Evolutionary conservation across 1,140 invertebrate species (phyloP), one percentile per base, ranked within the genome.

Genomic region (Cydia pomonella): DNA sequence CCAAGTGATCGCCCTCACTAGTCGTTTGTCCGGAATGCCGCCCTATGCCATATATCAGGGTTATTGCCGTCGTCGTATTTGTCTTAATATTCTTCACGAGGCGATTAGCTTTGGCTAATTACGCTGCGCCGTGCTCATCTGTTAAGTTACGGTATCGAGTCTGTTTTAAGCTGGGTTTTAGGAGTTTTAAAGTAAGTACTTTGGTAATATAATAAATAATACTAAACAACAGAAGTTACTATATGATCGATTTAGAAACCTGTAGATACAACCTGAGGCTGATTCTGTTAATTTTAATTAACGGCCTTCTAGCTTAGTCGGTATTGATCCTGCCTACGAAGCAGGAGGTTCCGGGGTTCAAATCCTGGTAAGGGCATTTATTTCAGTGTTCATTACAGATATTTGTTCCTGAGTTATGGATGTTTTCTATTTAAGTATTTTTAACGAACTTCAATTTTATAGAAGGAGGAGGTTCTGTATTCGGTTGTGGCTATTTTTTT

Each of bases 21-120:
- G 41, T 16, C 13, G 41, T 44, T 16, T 2, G 13, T 16, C 41
- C 41, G 53, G 53, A 59, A 59, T 23, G 53, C 18, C 53, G 12
- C 53, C 41, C 41, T 4, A 50, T 16, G 53, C 53, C 53, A 59
- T 59, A 59, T 23, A 59, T 59, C 53, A 59, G 53, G 53, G 21
- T 59, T 59, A 59, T 59, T 59, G 21, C 21, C 21, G 53, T 59
- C 21, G 53, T 23, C 53, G 9, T 59, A 59, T 59, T 59, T 59
- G 21, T 59, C 53, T 59, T 59, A 59, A 59, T 59, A 59, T 59
- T 59, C 53, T 59, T 59, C 21, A 59, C 53, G 53, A 59, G 53
- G 21, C 53, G 53, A 59, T 59, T 59, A 59, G 53, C 53, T 21
- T 59, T 23, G 53, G 53, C 53, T 59, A 59, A 59, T 59, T 23